phyloP scores from a whole-genome alignment of 2,113 vertebrate species.

The Abramis brama region DNA sequence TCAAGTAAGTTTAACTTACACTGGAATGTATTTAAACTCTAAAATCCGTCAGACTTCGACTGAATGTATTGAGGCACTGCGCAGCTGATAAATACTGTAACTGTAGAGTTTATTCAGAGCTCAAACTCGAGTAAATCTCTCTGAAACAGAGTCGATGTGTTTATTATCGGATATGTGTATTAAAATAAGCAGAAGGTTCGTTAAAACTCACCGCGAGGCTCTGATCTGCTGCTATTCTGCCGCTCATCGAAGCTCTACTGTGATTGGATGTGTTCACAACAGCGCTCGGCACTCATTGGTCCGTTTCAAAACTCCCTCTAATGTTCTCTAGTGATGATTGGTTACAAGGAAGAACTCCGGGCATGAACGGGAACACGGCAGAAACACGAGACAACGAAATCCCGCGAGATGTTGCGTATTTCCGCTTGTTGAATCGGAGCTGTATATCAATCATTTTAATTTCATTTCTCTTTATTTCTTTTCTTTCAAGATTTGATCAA shows the following conservation, averaged over 20 bases:
- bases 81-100: neutral
- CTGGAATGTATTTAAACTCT: too few species aligned
- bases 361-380: neutral
- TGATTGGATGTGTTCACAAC: neutral
- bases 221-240: neutral
- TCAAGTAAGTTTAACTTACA: neutral
- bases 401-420: slow-evolving; percentile 1
- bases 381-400: neutral
- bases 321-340: slow-evolving; percentile 62
- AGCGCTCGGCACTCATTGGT: slow-evolving; percentile 65
- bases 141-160: neutral
- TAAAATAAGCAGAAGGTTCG: neutral
- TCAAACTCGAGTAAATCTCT: neutral
- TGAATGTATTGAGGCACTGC: neutral
- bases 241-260: neutral
- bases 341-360: slow-evolving; percentile 56
- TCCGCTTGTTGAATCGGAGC: neutral
- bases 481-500: too few species aligned
- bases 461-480: too few species aligned
- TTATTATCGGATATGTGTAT: neutral
- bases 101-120: neutral
- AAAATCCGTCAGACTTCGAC: neutral
- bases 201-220: slow-evolving; percentile 11
- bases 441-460: too few species aligned
- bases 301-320: slow-evolving; percentile 57